A percentile compares a stretch with the other conserved stretches of the same genome.
Evolutionary conservation across 2,113 vertebrate genomes (phyloP).

Genomic region (Plectropomus leopardus): DNA sequence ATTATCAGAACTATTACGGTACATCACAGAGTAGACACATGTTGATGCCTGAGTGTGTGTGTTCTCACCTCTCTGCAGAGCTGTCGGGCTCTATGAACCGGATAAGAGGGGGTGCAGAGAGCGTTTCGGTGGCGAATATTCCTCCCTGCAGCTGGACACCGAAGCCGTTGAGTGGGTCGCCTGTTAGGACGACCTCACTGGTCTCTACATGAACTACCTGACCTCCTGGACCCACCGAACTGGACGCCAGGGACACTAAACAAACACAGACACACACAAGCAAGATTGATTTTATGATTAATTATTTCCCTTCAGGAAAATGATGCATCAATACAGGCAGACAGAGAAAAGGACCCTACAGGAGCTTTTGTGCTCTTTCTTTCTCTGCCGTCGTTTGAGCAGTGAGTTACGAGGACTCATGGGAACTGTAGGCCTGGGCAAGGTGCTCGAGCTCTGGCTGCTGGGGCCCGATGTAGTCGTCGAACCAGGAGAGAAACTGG

Average conservation of each 20-base stretch:
- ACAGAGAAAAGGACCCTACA: slow-evolving; percentile 78
- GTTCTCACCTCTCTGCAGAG: slow-evolving; percentile 93
- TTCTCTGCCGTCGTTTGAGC: slow-evolving; percentile 91
- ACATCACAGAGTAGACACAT: neutral
- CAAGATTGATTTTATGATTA: neutral
- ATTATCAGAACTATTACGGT: no score
- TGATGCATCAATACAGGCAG: neutral
- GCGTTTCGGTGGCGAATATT: slow-evolving; percentile 96
- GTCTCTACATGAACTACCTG: slow-evolving; percentile 96
- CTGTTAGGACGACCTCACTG: slow-evolving; percentile 92
- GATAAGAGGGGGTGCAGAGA: slow-evolving; percentile 95
- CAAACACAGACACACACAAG: neutral
- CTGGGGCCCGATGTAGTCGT: slow-evolving; percentile 89
- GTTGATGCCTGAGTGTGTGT: neutral
- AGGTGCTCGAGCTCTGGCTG: slow-evolving; percentile 91
- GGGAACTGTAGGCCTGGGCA: slow-evolving; percentile 90
- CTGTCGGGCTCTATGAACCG: slow-evolving; percentile 98
- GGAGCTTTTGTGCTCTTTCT: slow-evolving; percentile 96
- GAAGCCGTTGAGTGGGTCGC: slow-evolving; percentile 95
- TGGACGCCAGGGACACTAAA: slow-evolving; percentile 93
- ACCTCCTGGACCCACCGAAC: slow-evolving; percentile 94
- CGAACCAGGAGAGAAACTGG: slow-evolving; percentile 92
- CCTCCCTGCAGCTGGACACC: slow-evolving; percentile 98
- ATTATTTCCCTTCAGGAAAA: neutral
- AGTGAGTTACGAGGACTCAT: slow-evolving; percentile 95